Conservation (phyloP, 2,113 vertebrate species). For the Myiozetetes cayanensis region DNA sequence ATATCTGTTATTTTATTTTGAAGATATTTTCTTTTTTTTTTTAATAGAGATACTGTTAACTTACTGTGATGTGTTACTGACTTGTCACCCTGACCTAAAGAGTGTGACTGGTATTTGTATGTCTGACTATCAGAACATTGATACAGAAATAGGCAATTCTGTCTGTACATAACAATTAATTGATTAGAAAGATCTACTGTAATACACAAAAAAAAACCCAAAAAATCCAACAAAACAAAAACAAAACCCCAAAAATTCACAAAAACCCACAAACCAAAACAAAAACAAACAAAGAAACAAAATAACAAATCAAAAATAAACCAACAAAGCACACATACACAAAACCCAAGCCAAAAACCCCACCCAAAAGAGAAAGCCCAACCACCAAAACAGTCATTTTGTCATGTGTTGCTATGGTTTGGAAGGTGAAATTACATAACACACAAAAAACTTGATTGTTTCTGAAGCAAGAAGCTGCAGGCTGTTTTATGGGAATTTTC, state of each 20-base stretch:
- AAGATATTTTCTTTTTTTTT: not conserved
- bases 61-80: not conserved
- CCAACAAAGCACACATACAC: not conserved
- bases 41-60: not conserved
- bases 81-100: not conserved
- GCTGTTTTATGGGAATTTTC: constrained; percentile 42
- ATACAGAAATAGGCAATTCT: not conserved
- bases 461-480: constrained; percentile 8
- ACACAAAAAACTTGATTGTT: not conserved
- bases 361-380: not conserved
- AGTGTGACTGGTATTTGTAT: not conserved
- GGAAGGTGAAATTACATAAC: not conserved
- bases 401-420: not conserved
- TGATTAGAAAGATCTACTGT: not conserved
- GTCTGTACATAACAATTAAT: not conserved
- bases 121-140: not conserved
- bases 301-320: not conserved
- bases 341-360: not conserved
- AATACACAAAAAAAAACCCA: not conserved
- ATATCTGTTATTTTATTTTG: not conserved
- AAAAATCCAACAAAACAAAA: not conserved
- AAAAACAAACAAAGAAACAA: not conserved
- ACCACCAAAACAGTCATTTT: not conserved
- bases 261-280: not conserved
- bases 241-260: not conserved